Percentiles rank a stretch among this genome's conserved stretches.
Conservation (phyloP, 2,797 vertebrate genomes). For the Threskiornis aethiopicus region DNA sequence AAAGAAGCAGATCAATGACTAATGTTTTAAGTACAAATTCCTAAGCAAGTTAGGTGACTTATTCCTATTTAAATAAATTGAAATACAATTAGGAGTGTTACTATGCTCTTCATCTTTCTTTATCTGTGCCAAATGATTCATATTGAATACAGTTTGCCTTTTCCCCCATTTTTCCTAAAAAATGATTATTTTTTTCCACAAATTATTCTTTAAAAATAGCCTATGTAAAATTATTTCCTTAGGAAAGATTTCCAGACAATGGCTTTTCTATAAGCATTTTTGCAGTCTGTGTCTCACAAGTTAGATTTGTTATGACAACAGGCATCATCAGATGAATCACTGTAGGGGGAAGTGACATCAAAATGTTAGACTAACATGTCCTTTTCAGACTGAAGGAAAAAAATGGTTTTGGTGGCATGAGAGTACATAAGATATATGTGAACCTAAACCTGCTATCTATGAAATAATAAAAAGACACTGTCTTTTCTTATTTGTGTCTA, state of each 20-base stretch:
- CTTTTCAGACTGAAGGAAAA: not conserved
- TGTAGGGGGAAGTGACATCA: not conserved
- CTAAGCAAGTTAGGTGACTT: not conserved
- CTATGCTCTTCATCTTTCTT: not conserved
- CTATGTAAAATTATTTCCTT: not conserved
- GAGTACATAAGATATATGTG: not conserved
- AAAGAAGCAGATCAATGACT: not conserved
- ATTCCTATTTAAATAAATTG: not conserved
- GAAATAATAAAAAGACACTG: not conserved
- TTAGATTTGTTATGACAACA: not conserved
- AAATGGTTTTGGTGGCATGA: not conserved
- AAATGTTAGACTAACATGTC: not conserved
- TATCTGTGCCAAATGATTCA: not conserved
- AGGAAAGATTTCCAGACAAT: not conserved
- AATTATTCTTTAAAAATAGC: not conserved
- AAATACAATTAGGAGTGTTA: not conserved
- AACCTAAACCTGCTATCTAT: not conserved
- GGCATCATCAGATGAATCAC: not conserved
- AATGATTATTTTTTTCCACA: not conserved
- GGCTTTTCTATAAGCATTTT: not conserved
- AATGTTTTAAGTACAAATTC: not conserved
- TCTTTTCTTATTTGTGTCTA: not conserved
- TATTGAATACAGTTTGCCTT: not conserved
- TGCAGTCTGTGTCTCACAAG: not conserved
- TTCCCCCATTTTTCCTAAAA: not conserved